Evolutionary conservation across 64 coral and sea anemone genomes (phyloP), one percentile per base, ranked within the genome.

Genomic region (Trachythela sp.): DNA sequence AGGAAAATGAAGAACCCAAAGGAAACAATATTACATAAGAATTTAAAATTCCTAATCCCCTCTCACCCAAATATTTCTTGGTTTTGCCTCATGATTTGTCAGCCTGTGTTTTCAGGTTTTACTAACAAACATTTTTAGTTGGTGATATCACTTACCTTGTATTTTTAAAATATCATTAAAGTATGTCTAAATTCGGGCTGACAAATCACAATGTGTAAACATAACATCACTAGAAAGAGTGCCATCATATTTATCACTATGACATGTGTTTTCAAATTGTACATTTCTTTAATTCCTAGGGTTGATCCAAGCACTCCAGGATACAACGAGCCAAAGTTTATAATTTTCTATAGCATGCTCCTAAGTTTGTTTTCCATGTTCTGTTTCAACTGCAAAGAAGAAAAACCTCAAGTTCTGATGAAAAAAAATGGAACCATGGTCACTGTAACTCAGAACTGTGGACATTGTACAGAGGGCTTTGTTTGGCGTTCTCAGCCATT

Each of bases 301-400:
- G 75, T 80, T 39, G 75, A 80, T 36, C 75, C 75, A 72, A 72
- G 68, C 33, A 35, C 26, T 31, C 68, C 68, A 35, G 24, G 26
- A 31, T 72, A 31, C 68, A 72, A 72, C 29, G 33, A 72, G 68
- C 68, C 68, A 29, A 80, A 80, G 34, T 80, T 80, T 37, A 80
- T 80, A 2, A 29, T 80, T 20, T 80, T 38, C 24, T 40, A 80
- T 29, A 80, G 75, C 75, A 80, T 80, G 75, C 75, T 80, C 1
- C 9, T 38, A 30, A 80, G 75, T 17, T 80, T 80, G 34, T 80
- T 80, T 37, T 36, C 75, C 32, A 11, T 80, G 30, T 80, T 35
- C 34, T 80, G 75, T 36, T 80, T 80, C 33, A 80, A 80, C 75
- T 80, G 75, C 75, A 80, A 80, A 80, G 75, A 80, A 35, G 38